Conservation (phyloP, 2,113 vertebrate genomes). For the Synchiropus splendidus region DNA sequence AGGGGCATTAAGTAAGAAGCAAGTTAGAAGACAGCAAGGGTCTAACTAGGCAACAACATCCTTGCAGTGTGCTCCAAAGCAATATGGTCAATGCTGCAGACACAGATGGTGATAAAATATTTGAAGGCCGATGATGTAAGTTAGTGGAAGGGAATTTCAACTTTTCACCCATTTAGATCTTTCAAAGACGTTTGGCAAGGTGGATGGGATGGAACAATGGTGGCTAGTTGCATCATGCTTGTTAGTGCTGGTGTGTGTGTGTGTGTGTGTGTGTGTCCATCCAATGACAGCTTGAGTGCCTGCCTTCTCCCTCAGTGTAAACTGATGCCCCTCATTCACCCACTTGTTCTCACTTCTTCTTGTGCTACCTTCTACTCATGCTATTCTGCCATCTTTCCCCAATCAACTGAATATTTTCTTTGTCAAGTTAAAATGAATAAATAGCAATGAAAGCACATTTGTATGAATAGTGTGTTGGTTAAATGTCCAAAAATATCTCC, state of each 20-base stretch:
- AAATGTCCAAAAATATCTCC: too few species aligned
- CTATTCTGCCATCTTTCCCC: slow-evolving; percentile 12
- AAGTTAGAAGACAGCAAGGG: too few species aligned
- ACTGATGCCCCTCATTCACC: slow-evolving; percentile 53
- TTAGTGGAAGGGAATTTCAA: background rate
- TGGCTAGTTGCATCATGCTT: slow-evolving; percentile 42
- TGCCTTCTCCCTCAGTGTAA: slow-evolving; percentile 52
- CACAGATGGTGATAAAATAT: too few species aligned
- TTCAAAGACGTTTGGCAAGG: slow-evolving; percentile 8
- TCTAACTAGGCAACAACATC: too few species aligned
- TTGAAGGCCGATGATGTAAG: too few species aligned
- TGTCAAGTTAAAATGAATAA: slow-evolving; percentile 28
- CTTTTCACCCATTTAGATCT: background rate
- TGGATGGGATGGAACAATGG: slow-evolving; percentile 32
- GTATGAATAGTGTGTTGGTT: slow-evolving; percentile 38
- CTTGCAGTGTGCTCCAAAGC: too few species aligned
- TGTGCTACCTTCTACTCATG: slow-evolving; percentile 17
- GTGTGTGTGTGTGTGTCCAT: slow-evolving; percentile 18
- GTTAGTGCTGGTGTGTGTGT: slow-evolving; percentile 11
- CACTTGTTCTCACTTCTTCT: slow-evolving; percentile 41
- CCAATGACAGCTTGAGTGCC: slow-evolving; percentile 50
- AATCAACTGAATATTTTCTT: slow-evolving; percentile 29
- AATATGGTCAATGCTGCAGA: too few species aligned
- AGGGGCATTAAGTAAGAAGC: too few species aligned
- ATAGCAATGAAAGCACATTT: slow-evolving; percentile 33